phyloP scores from a whole-genome alignment of 2,113 vertebrate species.

The Pantherophis guttatus region DNA sequence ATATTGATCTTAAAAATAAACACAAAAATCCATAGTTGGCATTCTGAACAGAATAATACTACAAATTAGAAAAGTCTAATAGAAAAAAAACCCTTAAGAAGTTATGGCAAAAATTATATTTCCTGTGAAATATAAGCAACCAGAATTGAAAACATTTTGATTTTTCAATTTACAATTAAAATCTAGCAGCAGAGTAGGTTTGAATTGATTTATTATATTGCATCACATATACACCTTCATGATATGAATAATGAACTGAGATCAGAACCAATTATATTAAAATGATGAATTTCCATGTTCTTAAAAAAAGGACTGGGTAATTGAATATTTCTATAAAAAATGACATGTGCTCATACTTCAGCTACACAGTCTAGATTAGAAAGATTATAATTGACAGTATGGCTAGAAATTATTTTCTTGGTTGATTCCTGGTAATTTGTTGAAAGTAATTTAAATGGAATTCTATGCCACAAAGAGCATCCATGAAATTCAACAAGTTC shows the following conservation, averaged over 20 bases:
- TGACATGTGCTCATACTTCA: background rate
- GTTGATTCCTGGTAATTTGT: background rate
- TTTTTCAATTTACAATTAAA: background rate
- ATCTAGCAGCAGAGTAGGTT: background rate
- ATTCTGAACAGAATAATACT: background rate
- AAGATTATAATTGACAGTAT: background rate
- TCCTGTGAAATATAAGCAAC: background rate
- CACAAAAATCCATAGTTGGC: background rate
- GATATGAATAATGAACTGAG: background rate
- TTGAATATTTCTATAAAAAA: background rate
- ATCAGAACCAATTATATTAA: background rate
- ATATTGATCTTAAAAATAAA: background rate
- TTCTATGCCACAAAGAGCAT: background rate
- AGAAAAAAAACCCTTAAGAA: background rate
- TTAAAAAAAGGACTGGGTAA: background rate
- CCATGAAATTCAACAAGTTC: background rate
- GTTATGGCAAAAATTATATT: background rate
- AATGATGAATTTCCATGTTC: background rate
- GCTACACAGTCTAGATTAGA: background rate
- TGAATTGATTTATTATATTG: background rate
- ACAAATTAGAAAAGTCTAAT: background rate
- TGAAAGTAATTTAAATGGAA: background rate
- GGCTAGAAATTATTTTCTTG: background rate
- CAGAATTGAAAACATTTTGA: background rate
- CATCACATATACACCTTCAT: background rate